Evolutionary conservation across 2,888 invertebrate species (phyloP), one percentile per base, ranked within the genome.

Genomic region (Acleris sparsana): DNA sequence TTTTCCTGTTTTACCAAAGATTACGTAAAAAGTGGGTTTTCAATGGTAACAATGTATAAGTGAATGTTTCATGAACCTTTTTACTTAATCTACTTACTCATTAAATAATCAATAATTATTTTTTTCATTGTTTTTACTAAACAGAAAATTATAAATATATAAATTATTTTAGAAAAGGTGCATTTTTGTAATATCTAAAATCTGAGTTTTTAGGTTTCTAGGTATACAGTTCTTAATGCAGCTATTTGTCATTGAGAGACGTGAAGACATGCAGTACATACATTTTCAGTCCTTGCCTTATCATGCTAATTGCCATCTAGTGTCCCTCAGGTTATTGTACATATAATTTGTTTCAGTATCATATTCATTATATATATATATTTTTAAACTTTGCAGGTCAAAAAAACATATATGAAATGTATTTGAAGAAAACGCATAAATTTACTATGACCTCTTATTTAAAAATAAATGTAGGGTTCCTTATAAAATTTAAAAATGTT

Each of bases 131-230:
- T 16, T 33, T 56, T 44, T 22, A n/a, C 1, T 56, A 46, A 44
- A 57, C 20, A 46, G 25, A 5, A n/a, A 46, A 25, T 46, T 9
- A 39, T 52, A 48, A n/a, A n/a, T n/a, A 59, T 56, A 17, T 46
- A 44, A 18, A 48, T 20, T 65, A 56, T 65, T 65, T 46, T 51
- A 65, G 60, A 65, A 65, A 44, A 61, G 49, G 18, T 55, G 43
- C 55, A 60, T 56, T 65, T 53, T 53, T 46, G 18, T 59, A 17
- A 39, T 43, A 55, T 49, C 55, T 53, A 17, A 55, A 60, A 65
- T 53, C 60, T 43, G 29, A 48, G 44, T 60, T 64, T 64, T 64
- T 64, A 61, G 65, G 65, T 65, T 65, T 65, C 39, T 65, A 65
- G 65, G 65, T 65, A 55, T 53, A 55, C 53, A 43, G 53, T 60